These are phyloP conservation scores for Natrix natrix DNA, from an alignment of 2,797 vertebrate species.

Conservation along the genomic window DNA sequence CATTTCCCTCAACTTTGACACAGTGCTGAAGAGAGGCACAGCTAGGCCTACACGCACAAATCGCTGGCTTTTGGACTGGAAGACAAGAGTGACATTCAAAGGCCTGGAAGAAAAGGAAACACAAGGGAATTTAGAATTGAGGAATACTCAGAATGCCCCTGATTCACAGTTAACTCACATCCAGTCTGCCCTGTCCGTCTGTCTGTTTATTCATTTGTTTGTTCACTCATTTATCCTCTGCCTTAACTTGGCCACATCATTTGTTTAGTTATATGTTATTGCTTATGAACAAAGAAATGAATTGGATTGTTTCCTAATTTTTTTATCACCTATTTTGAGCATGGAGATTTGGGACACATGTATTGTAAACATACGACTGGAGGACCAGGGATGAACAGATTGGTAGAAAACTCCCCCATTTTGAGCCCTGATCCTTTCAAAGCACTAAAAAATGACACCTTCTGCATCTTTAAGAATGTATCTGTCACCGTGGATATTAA, in stretches of 20 bases:
- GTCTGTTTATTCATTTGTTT: not conserved
- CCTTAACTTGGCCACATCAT: not conserved
- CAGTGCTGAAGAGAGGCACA: conserved; percentile 81
- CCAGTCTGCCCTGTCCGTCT: not conserved
- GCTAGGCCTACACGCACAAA: conserved; percentile 87
- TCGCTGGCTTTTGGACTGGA: conserved; percentile 80
- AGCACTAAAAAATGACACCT: not conserved
- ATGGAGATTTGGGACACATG: not conserved
- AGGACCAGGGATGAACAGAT: not conserved
- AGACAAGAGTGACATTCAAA: conserved; percentile 86
- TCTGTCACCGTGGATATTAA: not conserved
- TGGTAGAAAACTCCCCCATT: not conserved
- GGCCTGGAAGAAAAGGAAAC: conserved; percentile 70
- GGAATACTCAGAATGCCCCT: not conserved
- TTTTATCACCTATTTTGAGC: not conserved
- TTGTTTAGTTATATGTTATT: not conserved
- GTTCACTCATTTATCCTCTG: not conserved
- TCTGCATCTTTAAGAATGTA: not conserved
- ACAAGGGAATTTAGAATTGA: not conserved
- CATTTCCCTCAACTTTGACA: conserved; percentile 82
- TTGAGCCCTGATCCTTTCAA: not conserved
- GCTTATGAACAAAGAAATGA: not conserved
- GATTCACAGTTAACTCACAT: not conserved
- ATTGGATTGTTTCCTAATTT: not conserved
- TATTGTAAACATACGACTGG: not conserved